Percentiles rank a stretch among this genome's conserved stretches.
These are phyloP conservation scores for Andrena fulva DNA, from an alignment of 2,888 invertebrate genomes.

Conservation along the genomic window DNA sequence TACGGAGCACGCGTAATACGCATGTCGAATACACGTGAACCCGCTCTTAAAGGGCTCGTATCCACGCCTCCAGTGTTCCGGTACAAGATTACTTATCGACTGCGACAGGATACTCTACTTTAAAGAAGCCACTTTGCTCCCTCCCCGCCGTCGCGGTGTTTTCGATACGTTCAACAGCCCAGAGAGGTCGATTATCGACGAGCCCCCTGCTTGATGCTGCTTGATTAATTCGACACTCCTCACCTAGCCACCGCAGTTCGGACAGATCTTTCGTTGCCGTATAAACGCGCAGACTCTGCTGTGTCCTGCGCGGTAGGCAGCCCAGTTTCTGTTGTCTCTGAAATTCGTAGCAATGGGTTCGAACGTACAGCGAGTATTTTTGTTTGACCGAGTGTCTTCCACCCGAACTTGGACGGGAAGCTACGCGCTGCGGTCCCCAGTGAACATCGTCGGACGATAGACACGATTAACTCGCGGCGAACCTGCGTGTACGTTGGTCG, in stretches of 20 bases:
- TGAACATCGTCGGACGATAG: conserved; percentile 52
- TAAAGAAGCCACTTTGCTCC: conserved; percentile 64
- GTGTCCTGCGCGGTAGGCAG: no score
- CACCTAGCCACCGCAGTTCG: no score
- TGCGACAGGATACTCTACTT: conserved; percentile 77
- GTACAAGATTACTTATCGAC: conserved; percentile 78
- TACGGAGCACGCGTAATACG: conserved; percentile 65
- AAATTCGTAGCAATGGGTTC: no score
- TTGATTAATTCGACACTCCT: neutral
- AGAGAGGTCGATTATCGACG: conserved; percentile 31
- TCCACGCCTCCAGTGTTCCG: conserved; percentile 73
- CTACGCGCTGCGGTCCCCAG: conserved; percentile 15
- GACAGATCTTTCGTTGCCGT: no score
- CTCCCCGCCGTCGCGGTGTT: neutral
- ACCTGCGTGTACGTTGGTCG: conserved; percentile 55
- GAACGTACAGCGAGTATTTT: no score
- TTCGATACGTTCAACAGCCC: conserved; percentile 24
- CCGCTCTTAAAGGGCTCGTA: conserved; percentile 69
- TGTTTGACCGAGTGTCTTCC: neutral
- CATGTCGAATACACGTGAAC: conserved; percentile 63
- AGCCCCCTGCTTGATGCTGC: neutral
- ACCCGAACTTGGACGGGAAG: neutral
- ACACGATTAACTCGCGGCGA: conserved; percentile 50
- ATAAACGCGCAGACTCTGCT: no score
- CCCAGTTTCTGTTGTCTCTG: no score